Evolutionary conservation across 2,797 vertebrate species (phyloP).

Genomic region (Schizopygopsis pylzovi): DNA sequence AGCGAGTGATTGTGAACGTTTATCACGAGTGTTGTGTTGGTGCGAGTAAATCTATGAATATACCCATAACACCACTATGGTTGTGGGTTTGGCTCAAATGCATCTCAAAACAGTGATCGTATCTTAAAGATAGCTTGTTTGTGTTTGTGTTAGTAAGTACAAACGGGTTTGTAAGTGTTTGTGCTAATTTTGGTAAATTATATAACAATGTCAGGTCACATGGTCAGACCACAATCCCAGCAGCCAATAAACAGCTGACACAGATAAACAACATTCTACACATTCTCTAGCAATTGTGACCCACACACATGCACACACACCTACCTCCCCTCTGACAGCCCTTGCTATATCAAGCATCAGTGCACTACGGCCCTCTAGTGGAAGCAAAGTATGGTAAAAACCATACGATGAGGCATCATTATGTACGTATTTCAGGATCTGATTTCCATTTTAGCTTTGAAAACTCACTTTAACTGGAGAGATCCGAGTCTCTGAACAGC

Average conservation of each 20-base stretch:
- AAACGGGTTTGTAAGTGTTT: neutral
- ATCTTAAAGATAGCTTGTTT: neutral
- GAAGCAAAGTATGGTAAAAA: neutral
- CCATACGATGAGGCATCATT: neutral
- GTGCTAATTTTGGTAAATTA: conserved; percentile 27
- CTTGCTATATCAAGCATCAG: neutral
- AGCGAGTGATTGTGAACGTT: neutral
- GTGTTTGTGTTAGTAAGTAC: neutral
- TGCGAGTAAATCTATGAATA: neutral
- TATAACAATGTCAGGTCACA: conserved; percentile 19
- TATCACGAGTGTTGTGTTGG: neutral
- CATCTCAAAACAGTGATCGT: neutral
- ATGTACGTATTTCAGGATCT: conserved; percentile 6
- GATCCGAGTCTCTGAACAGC: neutral
- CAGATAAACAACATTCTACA: conserved; percentile 41
- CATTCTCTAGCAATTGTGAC: conserved; percentile 22
- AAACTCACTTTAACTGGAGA: neutral
- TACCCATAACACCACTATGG: neutral
- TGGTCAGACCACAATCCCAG: conserved; percentile 35
- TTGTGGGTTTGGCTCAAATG: neutral
- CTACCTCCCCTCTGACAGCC: neutral
- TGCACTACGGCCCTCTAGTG: conserved; percentile 34
- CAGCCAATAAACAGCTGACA: conserved; percentile 30
- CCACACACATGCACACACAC: conserved; percentile 12
- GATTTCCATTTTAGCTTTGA: neutral